Percentiles rank a stretch among this genome's conserved stretches.
phyloP scores from a whole-genome alignment of 2,113 vertebrate genomes.

The Halcyon senegalensis region DNA sequence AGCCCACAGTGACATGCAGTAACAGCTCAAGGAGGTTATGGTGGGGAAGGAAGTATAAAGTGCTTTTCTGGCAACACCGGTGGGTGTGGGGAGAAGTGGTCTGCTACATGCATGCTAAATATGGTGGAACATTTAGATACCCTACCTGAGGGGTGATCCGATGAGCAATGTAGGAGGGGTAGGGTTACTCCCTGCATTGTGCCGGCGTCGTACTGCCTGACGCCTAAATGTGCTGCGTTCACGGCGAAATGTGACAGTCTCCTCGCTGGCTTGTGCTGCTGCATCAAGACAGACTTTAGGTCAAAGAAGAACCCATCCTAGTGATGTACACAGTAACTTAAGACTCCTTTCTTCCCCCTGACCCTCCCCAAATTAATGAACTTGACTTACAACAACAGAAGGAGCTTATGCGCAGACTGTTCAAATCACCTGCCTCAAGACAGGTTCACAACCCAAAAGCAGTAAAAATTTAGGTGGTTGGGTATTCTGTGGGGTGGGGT shows the following conservation, averaged over 20 bases:
- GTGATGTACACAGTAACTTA: constrained; percentile 69
- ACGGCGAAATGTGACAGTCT: constrained; percentile 93
- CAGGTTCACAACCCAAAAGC: background rate
- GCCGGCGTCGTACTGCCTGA: constrained; percentile 96
- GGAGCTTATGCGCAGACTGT: background rate
- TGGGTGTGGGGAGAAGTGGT: constrained; percentile 39
- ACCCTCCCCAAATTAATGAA: constrained; percentile 54
- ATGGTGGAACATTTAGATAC: constrained; percentile 78
- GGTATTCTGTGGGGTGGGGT: rapidly evolving
- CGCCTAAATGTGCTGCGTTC: constrained; percentile 99
- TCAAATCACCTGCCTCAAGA: background rate
- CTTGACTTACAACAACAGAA: constrained; percentile 23
- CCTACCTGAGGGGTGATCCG: constrained; percentile 98
- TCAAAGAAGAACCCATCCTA: constrained; percentile 80
- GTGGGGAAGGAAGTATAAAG: constrained; percentile 47
- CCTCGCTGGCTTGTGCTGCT: constrained; percentile 93
- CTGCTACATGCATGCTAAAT: constrained; percentile 77
- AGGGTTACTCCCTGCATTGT: constrained; percentile 99
- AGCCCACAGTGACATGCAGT: constrained; percentile 79
- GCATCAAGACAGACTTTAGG: constrained; percentile 86
- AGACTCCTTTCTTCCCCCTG: constrained; percentile 64
- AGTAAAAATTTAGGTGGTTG: background rate
- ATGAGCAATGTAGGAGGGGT: constrained; percentile 96
- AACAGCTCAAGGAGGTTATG: constrained; percentile 63
- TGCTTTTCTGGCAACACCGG: constrained; percentile 58